Percentiles rank a stretch among this genome's conserved stretches.
Conservation (phyloP, 2,888 invertebrate species). For the Acleris laterana region DNA sequence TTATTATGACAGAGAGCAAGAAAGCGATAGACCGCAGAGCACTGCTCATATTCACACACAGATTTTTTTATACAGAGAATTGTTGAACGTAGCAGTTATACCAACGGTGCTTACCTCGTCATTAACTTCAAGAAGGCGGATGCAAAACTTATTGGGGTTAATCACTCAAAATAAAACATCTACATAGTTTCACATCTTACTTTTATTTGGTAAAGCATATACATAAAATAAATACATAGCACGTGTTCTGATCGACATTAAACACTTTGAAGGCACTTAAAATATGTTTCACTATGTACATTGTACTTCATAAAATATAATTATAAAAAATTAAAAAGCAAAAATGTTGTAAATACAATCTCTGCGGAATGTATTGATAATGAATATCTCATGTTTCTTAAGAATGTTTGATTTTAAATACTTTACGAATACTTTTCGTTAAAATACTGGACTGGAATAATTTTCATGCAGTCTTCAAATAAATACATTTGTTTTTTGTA, state of each 20-base stretch:
- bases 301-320: slow-evolving; percentile 56
- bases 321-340: slow-evolving; percentile 38
- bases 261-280: slow-evolving; percentile 60
- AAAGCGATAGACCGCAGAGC: no score
- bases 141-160: background rate
- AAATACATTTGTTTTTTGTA: slow-evolving; percentile 58
- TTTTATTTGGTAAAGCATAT: slow-evolving; percentile 64
- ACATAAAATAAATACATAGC: slow-evolving; percentile 51
- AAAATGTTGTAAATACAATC: slow-evolving; percentile 22
- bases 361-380: slow-evolving; percentile 24
- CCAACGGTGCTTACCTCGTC: no score
- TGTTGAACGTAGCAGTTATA: no score
- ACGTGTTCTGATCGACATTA: slow-evolving; percentile 47
- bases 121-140: background rate
- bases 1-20: no score
- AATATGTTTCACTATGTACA: slow-evolving; percentile 48
- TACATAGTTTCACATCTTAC: slow-evolving; percentile 45
- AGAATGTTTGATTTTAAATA: slow-evolving; percentile 51
- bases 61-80: no score
- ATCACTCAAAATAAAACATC: slow-evolving; percentile 37
- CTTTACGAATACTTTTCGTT: slow-evolving; percentile 44
- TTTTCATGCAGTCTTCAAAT: slow-evolving; percentile 45
- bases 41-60: no score
- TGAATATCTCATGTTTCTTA: slow-evolving; percentile 13
- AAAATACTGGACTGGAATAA: slow-evolving; percentile 33